These are phyloP conservation scores for Dysmachus trigonus DNA, from an alignment of 2,888 invertebrate genomes.

Conservation along the genomic window DNA sequence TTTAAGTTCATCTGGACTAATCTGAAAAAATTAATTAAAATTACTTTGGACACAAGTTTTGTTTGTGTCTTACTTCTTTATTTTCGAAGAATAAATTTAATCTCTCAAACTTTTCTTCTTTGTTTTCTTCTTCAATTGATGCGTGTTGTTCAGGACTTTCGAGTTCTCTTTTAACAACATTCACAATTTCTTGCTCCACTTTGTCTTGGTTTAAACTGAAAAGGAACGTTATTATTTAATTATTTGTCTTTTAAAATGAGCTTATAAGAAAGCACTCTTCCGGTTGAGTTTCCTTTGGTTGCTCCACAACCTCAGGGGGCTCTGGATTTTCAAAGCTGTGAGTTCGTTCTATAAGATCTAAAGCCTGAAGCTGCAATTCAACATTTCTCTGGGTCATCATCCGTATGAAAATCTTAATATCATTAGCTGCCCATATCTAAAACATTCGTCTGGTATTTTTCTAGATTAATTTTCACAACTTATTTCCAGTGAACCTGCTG, in stretches of 20 bases:
- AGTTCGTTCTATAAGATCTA: constrained; percentile 83
- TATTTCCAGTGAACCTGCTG: constrained; percentile 63
- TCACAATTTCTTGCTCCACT: constrained; percentile 61
- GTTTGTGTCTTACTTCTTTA: constrained; percentile 41
- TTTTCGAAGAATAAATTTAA: constrained; percentile 63
- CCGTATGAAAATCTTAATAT: constrained; percentile 86
- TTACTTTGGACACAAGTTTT: background rate
- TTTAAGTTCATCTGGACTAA: constrained; percentile 73
- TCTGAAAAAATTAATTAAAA: constrained; percentile 55
- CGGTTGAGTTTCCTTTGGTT: background rate
- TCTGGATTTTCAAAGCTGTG: constrained; percentile 67
- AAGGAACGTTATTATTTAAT: background rate
- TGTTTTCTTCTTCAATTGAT: constrained; percentile 52
- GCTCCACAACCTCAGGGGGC: background rate
- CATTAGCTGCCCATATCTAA: constrained; percentile 90
- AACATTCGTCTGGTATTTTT: background rate
- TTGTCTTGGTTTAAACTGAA: background rate
- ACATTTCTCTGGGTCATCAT: constrained; percentile 95
- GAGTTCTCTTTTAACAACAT: constrained; percentile 57
- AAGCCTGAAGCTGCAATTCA: constrained; percentile 87
- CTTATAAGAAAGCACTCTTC: background rate
- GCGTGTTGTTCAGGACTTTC: constrained; percentile 55
- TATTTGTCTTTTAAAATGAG: background rate
- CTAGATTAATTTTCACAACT: background rate
- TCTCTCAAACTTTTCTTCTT: constrained; percentile 58